Conservation (phyloP, 2,113 vertebrate genomes). For the Chlamydotis undulata region DNA sequence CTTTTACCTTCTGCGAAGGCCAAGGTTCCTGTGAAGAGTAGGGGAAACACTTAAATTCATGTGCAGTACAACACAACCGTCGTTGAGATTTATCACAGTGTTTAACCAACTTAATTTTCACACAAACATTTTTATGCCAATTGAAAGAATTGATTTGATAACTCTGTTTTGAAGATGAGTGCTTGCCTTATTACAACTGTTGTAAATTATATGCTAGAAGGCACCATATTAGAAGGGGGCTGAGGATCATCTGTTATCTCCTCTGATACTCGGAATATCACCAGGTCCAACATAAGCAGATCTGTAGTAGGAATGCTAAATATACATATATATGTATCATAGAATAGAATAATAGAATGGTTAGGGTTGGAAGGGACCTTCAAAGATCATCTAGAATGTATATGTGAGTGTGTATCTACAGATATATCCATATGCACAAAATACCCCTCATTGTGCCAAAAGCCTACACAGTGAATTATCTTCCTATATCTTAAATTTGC, state of each 20-base stretch:
- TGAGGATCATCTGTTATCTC: neutral
- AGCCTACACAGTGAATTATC: neutral
- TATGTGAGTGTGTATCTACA: neutral
- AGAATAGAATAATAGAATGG: too few relatives aligned
- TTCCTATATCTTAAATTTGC: neutral
- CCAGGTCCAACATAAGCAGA: neutral
- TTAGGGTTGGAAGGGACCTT: too few relatives aligned
- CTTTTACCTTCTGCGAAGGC: neutral
- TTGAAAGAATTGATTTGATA: constrained; percentile 54
- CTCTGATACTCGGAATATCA: neutral
- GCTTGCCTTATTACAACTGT: constrained; percentile 5
- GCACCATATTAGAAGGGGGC: neutral
- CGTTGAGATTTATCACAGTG: constrained; percentile 46
- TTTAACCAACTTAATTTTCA: constrained; percentile 67
- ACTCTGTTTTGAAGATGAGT: constrained; percentile 39
- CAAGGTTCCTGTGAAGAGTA: constrained; percentile 10
- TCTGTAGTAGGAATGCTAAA: neutral
- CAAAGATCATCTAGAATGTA: too few relatives aligned
- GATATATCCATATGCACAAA: neutral
- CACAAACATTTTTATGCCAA: constrained; percentile 61
- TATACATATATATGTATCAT: neutral
- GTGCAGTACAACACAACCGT: neutral
- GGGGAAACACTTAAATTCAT: constrained; percentile 29
- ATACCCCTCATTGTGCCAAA: neutral
- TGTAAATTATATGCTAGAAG: constrained; percentile 9